Evolutionary conservation across 2,797 vertebrate genomes (phyloP), one percentile per base, ranked within the genome.

Genomic region (Oreochromis mossambicus): DNA sequence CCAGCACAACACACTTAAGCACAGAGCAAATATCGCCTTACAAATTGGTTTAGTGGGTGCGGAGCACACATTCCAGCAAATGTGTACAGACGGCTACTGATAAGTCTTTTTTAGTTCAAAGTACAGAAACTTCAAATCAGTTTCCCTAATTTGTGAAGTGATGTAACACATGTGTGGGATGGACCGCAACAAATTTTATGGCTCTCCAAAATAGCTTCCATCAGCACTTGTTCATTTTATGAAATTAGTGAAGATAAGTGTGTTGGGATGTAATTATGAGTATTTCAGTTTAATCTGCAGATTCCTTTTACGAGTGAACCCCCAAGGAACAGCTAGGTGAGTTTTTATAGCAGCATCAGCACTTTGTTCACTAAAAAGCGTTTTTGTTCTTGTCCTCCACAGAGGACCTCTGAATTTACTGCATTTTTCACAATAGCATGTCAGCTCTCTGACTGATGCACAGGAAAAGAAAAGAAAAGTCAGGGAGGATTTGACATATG

Each of bases 21-120:
- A 36, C 76, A 81, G 34, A 55, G 70, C 78, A 86, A 84, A 91
- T 86, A 75, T n/a, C 41, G 34, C 38, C 86, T 77, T 76, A 87
- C 88, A 91, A 92, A 92, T 87, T 86, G 88, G 81, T 94, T 91
- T 89, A 82, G 83, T 38, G 79, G 81, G 68, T 77, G 86, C 86
- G 78, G 87, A 91, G 91, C 83, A 76, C 87, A 89, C 84, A 81
- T 81, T 90, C 87, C 81, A 89, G 78, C 75, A 84, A 80, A 87
- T 77, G 75, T 84, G 82, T 79, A 63, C 61, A 82, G 86, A 78
- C 50, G 19, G n/a, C 29, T 56, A 54, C 86, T 85, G 91, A 94
- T 92, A 91, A 92, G 81, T 89, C 58, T 12, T 85, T 86, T 75
- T 80, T 77, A 83, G 80, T 86, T 91, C 80, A 83, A 90, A 91